phyloP scores from a whole-genome alignment of 2,888 invertebrate genomes.

The Sesia apiformis region DNA sequence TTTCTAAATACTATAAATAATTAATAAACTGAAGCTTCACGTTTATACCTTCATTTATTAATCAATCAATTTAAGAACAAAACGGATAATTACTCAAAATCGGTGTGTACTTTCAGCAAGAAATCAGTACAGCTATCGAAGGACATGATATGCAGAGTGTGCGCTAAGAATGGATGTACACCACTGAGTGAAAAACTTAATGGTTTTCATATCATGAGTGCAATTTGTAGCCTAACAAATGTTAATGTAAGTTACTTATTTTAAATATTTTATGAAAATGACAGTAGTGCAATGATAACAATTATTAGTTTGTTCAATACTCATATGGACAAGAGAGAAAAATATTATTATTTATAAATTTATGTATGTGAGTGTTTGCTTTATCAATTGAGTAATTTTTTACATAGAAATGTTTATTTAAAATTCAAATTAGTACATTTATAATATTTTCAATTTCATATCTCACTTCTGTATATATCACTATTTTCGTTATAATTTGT shows the following conservation, averaged over 20 bases:
- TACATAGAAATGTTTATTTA: too few relatives aligned
- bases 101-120: constrained; percentile 27
- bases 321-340: background rate
- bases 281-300: background rate
- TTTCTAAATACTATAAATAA: too few relatives aligned
- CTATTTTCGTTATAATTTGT: too few relatives aligned
- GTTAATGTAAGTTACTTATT: constrained; percentile 39
- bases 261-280: background rate
- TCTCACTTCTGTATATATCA: too few relatives aligned
- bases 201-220: constrained; percentile 49
- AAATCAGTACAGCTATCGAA: constrained; percentile 34
- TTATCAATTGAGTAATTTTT: too few relatives aligned
- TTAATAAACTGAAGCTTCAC: too few relatives aligned
- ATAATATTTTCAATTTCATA: too few relatives aligned
- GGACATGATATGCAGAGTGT: constrained; percentile 57
- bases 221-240: constrained; percentile 49
- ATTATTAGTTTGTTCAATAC: background rate
- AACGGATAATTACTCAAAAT: background rate
- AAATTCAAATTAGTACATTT: too few relatives aligned
- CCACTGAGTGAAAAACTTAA: constrained; percentile 49
- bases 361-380: too few relatives aligned
- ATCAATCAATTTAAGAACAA: background rate
- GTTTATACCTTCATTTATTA: background rate
- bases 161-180: constrained; percentile 49
- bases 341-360: too few relatives aligned